These are phyloP conservation scores for Porites cylindrica DNA, from an alignment of 92 coral and sea anemone genomes.

Conservation along the genomic window DNA sequence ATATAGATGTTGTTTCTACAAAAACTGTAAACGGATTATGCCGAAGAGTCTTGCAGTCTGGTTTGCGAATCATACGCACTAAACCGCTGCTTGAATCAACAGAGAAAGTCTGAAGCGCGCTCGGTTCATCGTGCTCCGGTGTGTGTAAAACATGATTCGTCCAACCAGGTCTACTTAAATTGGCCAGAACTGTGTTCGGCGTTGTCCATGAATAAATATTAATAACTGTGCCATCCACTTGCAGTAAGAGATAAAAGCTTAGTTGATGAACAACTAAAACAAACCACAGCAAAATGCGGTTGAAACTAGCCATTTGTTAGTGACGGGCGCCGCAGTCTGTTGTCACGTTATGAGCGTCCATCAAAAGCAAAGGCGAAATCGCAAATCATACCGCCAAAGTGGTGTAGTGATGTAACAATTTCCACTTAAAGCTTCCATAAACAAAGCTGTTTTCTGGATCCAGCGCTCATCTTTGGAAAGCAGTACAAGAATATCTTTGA, in stretches of 20 bases:
- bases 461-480: slow-evolving; percentile 34
- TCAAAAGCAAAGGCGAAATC: slow-evolving; percentile 29
- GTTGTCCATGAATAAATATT: slow-evolving; percentile 80
- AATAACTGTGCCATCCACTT: slow-evolving; percentile 68
- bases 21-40: slow-evolving; percentile 64
- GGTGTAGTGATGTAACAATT: neutral
- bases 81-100: slow-evolving; percentile 79
- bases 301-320: slow-evolving; percentile 36
- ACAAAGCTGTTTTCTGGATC: slow-evolving; percentile 5
- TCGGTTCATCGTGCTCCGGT: slow-evolving; percentile 39
- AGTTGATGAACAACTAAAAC: slow-evolving; percentile 30
- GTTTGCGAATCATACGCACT: slow-evolving; percentile 70
- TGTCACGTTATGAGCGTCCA: slow-evolving; percentile 39
- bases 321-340: slow-evolving; percentile 1
- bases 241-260: slow-evolving; percentile 35
- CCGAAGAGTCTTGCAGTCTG: slow-evolving; percentile 71
- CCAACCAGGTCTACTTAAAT: slow-evolving; percentile 68
- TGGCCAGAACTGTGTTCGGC: slow-evolving; percentile 66
- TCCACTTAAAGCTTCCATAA: slow-evolving; percentile 19
- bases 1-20: slow-evolving; percentile 70
- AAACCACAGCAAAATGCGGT: slow-evolving; percentile 27
- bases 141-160: slow-evolving; percentile 58
- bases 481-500: slow-evolving; percentile 50
- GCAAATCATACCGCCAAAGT: slow-evolving; percentile 25
- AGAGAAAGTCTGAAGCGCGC: slow-evolving; percentile 52